Evolutionary conservation across 2,113 vertebrate genomes (phyloP).

Genomic region (Aleadryas rufinucha): DNA sequence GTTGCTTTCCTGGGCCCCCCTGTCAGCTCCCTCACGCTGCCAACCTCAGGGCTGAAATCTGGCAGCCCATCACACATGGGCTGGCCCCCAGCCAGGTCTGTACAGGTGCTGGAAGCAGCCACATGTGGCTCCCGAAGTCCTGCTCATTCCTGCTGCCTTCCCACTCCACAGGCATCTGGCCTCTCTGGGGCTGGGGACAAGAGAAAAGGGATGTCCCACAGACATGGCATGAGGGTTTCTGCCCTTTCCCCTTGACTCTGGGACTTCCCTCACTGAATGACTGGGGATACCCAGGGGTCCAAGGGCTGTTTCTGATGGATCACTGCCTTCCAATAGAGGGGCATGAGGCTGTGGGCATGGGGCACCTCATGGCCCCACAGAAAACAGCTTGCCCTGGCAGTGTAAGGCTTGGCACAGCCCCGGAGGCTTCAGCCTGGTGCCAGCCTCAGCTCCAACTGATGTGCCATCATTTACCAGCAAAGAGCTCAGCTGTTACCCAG

Average conservation of each 20-base stretch:
- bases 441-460: neutral
- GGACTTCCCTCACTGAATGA: neutral
- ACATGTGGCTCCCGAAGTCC: too few species aligned
- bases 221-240: rapidly evolving
- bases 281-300: neutral
- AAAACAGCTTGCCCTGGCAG: neutral
- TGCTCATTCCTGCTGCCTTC: neutral
- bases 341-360: neutral
- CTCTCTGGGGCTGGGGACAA: rapidly evolving
- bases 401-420: neutral
- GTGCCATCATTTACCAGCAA: slow-evolving; percentile 51
- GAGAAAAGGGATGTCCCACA: neutral
- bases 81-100: neutral
- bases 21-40: neutral
- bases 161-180: rapidly evolving
- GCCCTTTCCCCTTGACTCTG: neutral
- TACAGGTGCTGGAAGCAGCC: neutral
- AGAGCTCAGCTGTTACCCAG: slow-evolving; percentile 60
- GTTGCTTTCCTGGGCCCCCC: neutral
- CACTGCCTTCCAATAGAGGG: neutral
- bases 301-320: neutral
- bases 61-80: neutral
- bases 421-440: neutral
- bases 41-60: neutral
- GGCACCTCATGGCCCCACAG: rapidly evolving